Evolutionary conservation across 64 coral and sea anemone species (phyloP), one percentile per base, ranked within the genome.

Genomic region (Montipora foliosa): DNA sequence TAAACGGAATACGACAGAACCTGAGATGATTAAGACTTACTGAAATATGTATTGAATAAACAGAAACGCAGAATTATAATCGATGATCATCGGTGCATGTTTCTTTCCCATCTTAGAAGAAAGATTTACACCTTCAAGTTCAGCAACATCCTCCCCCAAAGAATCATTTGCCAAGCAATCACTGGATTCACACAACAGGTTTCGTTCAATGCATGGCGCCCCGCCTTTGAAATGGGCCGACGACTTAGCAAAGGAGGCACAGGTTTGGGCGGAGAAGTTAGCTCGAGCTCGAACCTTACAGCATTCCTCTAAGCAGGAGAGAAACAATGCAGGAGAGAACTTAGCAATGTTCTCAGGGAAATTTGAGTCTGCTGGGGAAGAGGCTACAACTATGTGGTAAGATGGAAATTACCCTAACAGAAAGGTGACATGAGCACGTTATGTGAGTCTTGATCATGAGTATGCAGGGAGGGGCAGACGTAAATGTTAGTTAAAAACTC

Each of bases 341-440:
- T 29, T 97, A 25, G 95, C 95, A 19, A 94, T 92, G 92, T 97
- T 95, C 75, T 88, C 95, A 12, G 95, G 92, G 15, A 91, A 76
- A 67, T 94, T 94, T 79, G 89, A 97, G 52, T 88, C 49, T 19
- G 95, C 93, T 59, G 95, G 95, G 24, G 72, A 92, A 22, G 81
- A 90, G 71, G 92, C 95, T 2, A 93, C 92, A 22, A 85, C 75
- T 5, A 97, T 97, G 95, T 97, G 95, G 95, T 86, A 50, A 86
- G 82, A 44, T 9, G 37, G 37, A 37, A 37, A 37, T 37, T 37
- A 37, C 37, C 37, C 37, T 37, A 37, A 37, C 37, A 37, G 37
- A 37, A 37, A 37, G 37, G 37, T 37, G 37, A 37, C 37, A 37
- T 37, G 37, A 37, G 37, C 37, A 37, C 37, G 37, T 37, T 37